phyloP scores from a whole-genome alignment of 2,113 vertebrate genomes.

The Megaceryle torquata region DNA sequence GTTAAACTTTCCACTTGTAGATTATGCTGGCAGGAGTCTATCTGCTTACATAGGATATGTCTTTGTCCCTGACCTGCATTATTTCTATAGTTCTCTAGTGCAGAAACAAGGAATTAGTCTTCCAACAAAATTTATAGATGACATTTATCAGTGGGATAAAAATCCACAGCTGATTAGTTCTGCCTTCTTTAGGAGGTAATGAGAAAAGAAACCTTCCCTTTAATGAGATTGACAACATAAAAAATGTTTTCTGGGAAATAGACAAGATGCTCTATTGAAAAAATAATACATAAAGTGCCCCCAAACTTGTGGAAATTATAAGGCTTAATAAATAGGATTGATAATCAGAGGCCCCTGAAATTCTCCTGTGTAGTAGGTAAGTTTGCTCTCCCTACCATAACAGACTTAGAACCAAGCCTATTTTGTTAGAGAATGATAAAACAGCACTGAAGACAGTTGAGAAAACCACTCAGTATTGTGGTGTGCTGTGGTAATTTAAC shows the following conservation, averaged over 20 bases:
- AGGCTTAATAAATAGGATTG: background rate
- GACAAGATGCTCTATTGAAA: background rate
- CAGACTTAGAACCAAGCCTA: background rate
- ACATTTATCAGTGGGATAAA: background rate
- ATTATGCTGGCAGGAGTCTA: conserved; percentile 30
- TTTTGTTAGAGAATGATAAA: background rate
- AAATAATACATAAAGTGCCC: background rate
- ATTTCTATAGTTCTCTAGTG: background rate
- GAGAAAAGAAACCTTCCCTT: conserved; percentile 9
- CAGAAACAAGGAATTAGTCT: conserved; percentile 27
- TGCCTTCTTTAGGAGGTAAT: conserved; percentile 14
- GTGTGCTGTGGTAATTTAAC: conserved; percentile 27
- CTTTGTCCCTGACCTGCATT: conserved; percentile 38
- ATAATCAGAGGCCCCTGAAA: background rate
- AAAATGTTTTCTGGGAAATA: background rate
- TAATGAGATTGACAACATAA: background rate
- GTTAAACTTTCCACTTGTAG: conserved; percentile 66
- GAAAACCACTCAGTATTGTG: background rate
- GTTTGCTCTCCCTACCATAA: background rate
- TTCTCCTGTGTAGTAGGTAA: background rate
- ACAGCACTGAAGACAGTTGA: background rate
- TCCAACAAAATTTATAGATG: conserved; percentile 7
- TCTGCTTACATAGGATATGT: conserved; percentile 28
- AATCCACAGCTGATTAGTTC: conserved; percentile 16
- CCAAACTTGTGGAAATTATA: background rate